These are phyloP conservation scores for Oryzias curvinotus DNA, from an alignment of 2,113 vertebrate genomes.

Conservation along the genomic window DNA sequence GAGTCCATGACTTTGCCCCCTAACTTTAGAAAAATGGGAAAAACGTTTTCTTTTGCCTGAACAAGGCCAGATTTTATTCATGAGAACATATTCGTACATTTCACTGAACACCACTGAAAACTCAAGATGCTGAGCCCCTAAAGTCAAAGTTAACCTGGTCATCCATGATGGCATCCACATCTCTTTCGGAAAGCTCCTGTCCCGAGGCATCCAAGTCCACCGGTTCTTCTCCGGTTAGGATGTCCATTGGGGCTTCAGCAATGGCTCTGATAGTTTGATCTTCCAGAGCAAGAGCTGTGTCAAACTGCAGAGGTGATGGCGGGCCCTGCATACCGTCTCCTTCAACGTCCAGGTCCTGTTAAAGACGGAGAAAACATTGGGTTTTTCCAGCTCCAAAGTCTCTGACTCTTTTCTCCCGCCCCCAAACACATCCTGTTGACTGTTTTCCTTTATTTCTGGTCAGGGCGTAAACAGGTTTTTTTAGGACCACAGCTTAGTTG, in stretches of 20 bases:
- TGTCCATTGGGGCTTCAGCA: slow-evolving; percentile 84
- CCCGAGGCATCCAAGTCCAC: slow-evolving; percentile 55
- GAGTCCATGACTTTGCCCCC: too few species aligned
- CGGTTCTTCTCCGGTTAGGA: slow-evolving; percentile 80
- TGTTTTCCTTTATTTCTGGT: not conserved
- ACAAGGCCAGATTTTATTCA: not conserved
- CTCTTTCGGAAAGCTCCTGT: slow-evolving; percentile 71
- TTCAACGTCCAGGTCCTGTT: slow-evolving; percentile 93
- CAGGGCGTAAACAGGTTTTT: not conserved
- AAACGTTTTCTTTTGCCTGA: not conserved
- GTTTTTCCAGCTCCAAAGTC: not conserved
- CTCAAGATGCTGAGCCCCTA: not conserved
- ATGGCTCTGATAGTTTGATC: slow-evolving; percentile 85
- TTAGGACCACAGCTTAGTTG: not conserved
- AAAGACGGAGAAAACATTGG: not conserved
- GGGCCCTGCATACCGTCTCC: slow-evolving; percentile 92
- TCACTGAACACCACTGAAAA: not conserved
- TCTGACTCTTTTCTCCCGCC: not conserved
- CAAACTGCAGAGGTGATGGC: slow-evolving; percentile 92
- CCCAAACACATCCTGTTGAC: not conserved
- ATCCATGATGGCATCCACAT: slow-evolving; percentile 62
- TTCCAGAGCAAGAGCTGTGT: slow-evolving; percentile 85
- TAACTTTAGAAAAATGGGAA: not conserved
- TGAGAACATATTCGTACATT: not conserved
- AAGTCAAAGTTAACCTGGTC: slow-evolving; percentile 66